Base-by-base conservation (phyloP, 2,113 vertebrate species). In the Phalacrocorax brasilianus region DNA sequence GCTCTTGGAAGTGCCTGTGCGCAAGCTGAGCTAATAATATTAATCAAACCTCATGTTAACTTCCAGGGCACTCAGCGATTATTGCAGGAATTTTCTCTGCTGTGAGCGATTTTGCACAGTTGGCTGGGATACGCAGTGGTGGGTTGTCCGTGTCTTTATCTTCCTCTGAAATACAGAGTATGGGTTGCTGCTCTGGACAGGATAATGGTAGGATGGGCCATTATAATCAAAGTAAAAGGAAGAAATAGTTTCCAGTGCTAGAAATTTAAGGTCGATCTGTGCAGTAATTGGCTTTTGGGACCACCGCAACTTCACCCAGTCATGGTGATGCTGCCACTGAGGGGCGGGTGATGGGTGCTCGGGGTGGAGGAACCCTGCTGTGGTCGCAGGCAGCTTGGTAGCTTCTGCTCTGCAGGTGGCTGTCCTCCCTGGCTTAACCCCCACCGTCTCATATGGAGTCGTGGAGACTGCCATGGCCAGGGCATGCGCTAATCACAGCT, bases 391-490 rank as follows among this genome's bases (percentile, higher is more conserved):
- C 59, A 45, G 42, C 16, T 8, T 4, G 28, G n/a, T 63, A 50
- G 16, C 38, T 27, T 44, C 22, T 20, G 40, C 56, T 66, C 40
- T 59, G 66, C 24, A 17, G 27, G 33, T 33, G 44, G 21, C 21
- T 16, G 47, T 73, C 14, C 45, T 33, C 11, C 22, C 17, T 8
- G 12, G 12, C 32, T 13, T 15, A 19, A 22, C 53, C 11, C 23
- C 47, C 20, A 3, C 45, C 59, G 2, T 20, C 3, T 0, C 12
- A 0, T 9, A 4, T 4, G 50, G 30, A 30, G n/a, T 22, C 4
- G 2, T 0, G 4, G 52, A 15, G 27, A 16, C 61, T 55, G 35
- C 49, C 28, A 3, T 1, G 12, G 21, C 59, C 8, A 7, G 52
- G n/a, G 19, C 5, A 0, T 22, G 50, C 6, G 1, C 50, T 38